Conservation (phyloP, 2,888 invertebrate species). For the Drosophila suboccidentalis region DNA sequence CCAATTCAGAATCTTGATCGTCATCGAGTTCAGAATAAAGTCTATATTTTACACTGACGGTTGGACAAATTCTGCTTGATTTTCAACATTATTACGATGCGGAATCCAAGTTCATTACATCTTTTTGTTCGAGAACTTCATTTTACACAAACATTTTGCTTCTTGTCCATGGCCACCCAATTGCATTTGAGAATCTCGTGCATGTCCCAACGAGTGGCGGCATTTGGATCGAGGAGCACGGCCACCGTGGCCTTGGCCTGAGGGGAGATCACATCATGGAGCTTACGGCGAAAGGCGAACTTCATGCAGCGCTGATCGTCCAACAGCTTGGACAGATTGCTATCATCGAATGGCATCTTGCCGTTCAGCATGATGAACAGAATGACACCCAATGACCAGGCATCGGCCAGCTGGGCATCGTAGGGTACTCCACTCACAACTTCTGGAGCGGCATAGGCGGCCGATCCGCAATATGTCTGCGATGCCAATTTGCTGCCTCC, state of each 20-base stretch:
- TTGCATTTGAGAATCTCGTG: slow-evolving; percentile 91
- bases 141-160: not conserved
- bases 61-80: slow-evolving; percentile 4
- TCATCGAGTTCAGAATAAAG: not conserved
- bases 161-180: slow-evolving; percentile 87
- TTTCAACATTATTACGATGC: not conserved
- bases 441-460: slow-evolving; percentile 98
- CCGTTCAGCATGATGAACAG: slow-evolving; percentile 97
- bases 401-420: slow-evolving; percentile 95
- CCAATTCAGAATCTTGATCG: not conserved
- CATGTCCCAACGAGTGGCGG: slow-evolving; percentile 90
- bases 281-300: slow-evolving; percentile 91
- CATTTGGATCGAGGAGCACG: slow-evolving; percentile 94
- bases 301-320: slow-evolving; percentile 93
- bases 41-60: not conserved
- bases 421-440: slow-evolving; percentile 95
- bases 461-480: slow-evolving; percentile 97
- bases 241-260: slow-evolving; percentile 92
- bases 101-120: not conserved
- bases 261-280: slow-evolving; percentile 89
- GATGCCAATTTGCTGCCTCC: slow-evolving; percentile 92
- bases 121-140: not conserved
- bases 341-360: slow-evolving; percentile 97
- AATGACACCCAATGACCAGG: slow-evolving; percentile 97
- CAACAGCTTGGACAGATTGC: slow-evolving; percentile 92